Base-by-base conservation (phyloP, 2,113 vertebrate species). In the Laticauda laticaudata region DNA sequence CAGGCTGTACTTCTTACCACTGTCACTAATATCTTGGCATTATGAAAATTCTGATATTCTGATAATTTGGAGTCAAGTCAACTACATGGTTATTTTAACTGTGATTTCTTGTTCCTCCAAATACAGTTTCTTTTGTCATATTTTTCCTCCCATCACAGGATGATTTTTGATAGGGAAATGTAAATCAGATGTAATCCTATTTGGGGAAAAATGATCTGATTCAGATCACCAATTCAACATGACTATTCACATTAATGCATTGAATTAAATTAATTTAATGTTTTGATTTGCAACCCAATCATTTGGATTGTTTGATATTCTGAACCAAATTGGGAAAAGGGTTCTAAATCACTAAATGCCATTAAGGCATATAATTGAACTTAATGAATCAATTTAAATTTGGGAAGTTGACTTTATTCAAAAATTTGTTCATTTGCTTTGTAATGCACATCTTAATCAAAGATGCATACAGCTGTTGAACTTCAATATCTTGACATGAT, bases 41-140 rank as follows among this genome's bases (percentile, higher is more conserved):
- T 90, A 45, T 93, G 92, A 86, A 90, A 86, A 86, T 53, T 26
- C 14, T 90, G 88, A 57, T 55, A 21, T 51, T 86, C 69, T 51
- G 48, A 51, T 51, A 8, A 61, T 23, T 90, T 90, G n/a, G 43
- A 53, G 2, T 14, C 34, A 8, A 61, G 39, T 89, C 61, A 88
- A 61, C 29, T 90, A 18, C 7, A 14, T 24, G 54, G 43, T 45
- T 88, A 86, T 92, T 43, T 92, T 69, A 90, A 92, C 54, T 39
- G 69, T 10, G 39, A n/a, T 43, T n/a, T 51, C 56, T n/a, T 81
- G 2, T 14, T 14, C 20, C 43, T 51, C 69, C 1, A 0, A 81
- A 81, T 26, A 43, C 20, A 86, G 51, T 86, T 48, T n/a, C 26
- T 53, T 45, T 51, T 26, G 34, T 45, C 55, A 86, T 20, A 43